Evolutionary conservation across 2,113 vertebrate species (phyloP).

Genomic region (Eulemur macaco): DNA sequence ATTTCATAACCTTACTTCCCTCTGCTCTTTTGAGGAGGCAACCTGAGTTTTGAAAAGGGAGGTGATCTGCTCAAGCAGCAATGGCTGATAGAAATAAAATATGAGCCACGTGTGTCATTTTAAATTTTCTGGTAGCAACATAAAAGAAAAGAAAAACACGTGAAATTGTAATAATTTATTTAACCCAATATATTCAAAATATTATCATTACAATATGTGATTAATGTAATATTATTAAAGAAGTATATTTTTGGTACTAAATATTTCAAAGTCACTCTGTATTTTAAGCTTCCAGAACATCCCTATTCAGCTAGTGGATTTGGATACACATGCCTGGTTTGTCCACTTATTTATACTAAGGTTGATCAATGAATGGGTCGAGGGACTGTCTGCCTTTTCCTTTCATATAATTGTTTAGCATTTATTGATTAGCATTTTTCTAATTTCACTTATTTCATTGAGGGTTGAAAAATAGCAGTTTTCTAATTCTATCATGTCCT

Average conservation of each 20-base stretch:
- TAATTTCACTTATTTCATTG: too few relatives aligned
- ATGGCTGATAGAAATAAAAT: not conserved
- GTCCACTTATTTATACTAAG: too few relatives aligned
- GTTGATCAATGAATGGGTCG: too few relatives aligned
- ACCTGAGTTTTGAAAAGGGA: not conserved
- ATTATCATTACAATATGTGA: not conserved
- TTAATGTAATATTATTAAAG: not conserved
- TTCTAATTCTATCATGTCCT: too few relatives aligned
- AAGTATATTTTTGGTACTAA: not conserved
- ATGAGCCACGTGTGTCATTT: not conserved
- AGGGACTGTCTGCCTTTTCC: too few relatives aligned
- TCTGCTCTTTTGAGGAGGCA: not conserved
- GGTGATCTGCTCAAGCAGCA: not conserved
- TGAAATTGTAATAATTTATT: not conserved
- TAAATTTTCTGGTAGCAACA: not conserved
- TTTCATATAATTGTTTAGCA: too few relatives aligned
- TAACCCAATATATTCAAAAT: not conserved
- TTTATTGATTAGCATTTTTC: too few relatives aligned
- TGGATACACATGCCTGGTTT: too few relatives aligned
- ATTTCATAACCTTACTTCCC: not conserved
- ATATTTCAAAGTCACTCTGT: not conserved
- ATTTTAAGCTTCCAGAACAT: not conserved
- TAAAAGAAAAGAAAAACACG: not conserved
- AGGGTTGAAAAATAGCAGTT: too few relatives aligned
- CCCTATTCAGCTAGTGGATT: not conserved